These are phyloP conservation scores for Globodera rostochiensis DNA, from an alignment of 1,140 invertebrate genomes.

Conservation along the genomic window DNA sequence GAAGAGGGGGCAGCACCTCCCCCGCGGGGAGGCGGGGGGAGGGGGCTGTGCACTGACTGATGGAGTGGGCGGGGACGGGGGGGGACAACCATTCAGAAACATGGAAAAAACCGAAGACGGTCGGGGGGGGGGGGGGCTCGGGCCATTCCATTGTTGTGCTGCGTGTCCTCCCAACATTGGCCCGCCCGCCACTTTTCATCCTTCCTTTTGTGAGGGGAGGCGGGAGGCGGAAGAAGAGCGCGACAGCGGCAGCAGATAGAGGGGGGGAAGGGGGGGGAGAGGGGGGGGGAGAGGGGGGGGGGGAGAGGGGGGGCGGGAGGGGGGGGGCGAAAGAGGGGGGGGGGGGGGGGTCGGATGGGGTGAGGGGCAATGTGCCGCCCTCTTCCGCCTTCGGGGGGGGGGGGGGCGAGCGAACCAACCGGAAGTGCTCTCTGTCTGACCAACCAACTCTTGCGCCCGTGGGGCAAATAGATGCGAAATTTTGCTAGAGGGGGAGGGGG, in stretches of 20 bases:
- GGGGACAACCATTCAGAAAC: no score
- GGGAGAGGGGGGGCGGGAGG: neutral
- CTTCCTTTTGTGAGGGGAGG: neutral
- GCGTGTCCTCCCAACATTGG: neutral
- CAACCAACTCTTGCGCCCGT: constrained; percentile 7
- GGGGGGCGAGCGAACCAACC: constrained; percentile 3
- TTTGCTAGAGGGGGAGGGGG: no score
- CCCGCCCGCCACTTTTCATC: neutral
- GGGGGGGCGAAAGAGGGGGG: constrained; percentile 11
- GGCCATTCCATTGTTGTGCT: neutral
- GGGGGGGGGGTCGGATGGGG: neutral
- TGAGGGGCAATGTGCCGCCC: neutral
- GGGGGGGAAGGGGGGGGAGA: neutral
- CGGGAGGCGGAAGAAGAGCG: neutral
- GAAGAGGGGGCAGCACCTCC: neutral
- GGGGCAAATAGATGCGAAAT: neutral
- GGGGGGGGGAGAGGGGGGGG: neutral
- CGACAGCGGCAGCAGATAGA: neutral
- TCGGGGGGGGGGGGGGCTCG: neutral
- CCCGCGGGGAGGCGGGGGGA: neutral
- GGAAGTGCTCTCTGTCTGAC: constrained; percentile 15
- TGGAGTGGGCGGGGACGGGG: neutral
- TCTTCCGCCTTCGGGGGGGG: neutral
- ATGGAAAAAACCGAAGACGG: no score
- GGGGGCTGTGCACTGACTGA: neutral